Evolutionary conservation across 2,113 vertebrate genomes (phyloP).

Genomic region (Myrmecophaga tridactyla): DNA sequence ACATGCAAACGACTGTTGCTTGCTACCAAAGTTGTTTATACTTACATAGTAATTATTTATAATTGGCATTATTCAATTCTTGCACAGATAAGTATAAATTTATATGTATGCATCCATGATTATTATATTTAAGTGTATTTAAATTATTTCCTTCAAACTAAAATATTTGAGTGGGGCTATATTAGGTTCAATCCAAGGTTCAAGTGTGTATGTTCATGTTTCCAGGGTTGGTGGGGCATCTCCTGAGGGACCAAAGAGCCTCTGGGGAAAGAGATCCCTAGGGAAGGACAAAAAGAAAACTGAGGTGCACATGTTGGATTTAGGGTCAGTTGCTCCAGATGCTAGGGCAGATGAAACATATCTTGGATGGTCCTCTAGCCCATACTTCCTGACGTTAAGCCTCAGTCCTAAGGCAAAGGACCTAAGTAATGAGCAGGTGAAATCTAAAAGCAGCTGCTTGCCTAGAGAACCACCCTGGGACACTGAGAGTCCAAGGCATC

Average conservation of each 20-base stretch:
- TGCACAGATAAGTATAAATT: not conserved
- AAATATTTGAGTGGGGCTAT: not conserved
- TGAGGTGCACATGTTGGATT: not conserved
- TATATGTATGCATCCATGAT: not conserved
- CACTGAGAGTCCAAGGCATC: not conserved
- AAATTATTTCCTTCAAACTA: conserved; percentile 25
- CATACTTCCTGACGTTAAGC: not conserved
- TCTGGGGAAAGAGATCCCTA: conserved; percentile 3
- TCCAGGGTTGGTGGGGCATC: not conserved
- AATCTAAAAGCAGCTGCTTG: conserved; percentile 52
- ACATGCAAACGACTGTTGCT: not conserved
- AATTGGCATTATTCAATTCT: conserved; percentile 1
- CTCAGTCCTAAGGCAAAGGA: not conserved
- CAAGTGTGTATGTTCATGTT: conserved; percentile 7
- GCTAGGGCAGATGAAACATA: not conserved
- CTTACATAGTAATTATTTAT: not conserved
- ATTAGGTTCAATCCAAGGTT: not conserved
- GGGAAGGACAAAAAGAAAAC: not conserved
- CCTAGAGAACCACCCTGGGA: not conserved
- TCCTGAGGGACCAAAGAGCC: not conserved
- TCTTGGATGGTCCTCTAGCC: not conserved
- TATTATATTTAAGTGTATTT: not conserved
- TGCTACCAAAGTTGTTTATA: conserved; percentile 3
- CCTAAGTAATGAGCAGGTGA: conserved; percentile 15
- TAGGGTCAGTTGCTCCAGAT: not conserved